phyloP scores from a whole-genome alignment of 2,888 invertebrate species.

The Pseudoips prasinana region DNA sequence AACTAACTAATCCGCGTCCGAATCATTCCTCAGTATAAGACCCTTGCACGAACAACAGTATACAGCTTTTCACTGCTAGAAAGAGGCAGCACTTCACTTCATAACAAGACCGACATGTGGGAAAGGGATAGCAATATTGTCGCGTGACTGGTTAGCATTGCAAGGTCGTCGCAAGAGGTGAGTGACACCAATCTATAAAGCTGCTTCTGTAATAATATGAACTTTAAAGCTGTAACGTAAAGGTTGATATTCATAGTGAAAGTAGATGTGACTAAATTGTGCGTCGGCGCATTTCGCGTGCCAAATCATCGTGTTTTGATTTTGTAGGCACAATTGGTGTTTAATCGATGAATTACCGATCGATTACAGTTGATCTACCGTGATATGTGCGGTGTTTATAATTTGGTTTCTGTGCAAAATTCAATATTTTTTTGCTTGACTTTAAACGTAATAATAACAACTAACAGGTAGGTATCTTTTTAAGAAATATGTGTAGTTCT shows the following conservation, averaged over 20 bases:
- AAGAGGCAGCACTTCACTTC: constrained; percentile 35
- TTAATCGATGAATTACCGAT: constrained; percentile 52
- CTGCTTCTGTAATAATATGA: constrained; percentile 6
- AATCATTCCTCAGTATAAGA: constrained; percentile 34
- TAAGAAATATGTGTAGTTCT: constrained; percentile 11
- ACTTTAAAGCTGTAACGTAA: constrained; percentile 5
- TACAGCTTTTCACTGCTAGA: constrained; percentile 38
- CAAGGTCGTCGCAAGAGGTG: constrained; percentile 76
- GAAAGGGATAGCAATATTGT: constrained; percentile 47
- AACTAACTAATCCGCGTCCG: constrained; percentile 41
- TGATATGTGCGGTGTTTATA: constrained; percentile 41
- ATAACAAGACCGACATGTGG: constrained; percentile 24
- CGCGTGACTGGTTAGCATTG: constrained; percentile 78
- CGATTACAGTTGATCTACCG: constrained; percentile 36
- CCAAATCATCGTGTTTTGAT: constrained; percentile 59
- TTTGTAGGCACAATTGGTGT: constrained; percentile 52
- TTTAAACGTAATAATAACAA: constrained; percentile 1
- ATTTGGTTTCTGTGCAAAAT: constrained; percentile 42
- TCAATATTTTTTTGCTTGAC: too few species aligned
- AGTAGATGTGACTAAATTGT: constrained; percentile 26
- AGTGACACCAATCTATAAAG: constrained; percentile 54
- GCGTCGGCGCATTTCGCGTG: constrained; percentile 59
- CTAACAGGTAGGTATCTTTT: not conserved
- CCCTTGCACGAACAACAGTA: constrained; percentile 39
- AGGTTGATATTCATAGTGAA: constrained; percentile 20